These are phyloP conservation scores for Sylvicapra grimmia DNA, from an alignment of 2,113 vertebrate genomes.

Conservation along the genomic window DNA sequence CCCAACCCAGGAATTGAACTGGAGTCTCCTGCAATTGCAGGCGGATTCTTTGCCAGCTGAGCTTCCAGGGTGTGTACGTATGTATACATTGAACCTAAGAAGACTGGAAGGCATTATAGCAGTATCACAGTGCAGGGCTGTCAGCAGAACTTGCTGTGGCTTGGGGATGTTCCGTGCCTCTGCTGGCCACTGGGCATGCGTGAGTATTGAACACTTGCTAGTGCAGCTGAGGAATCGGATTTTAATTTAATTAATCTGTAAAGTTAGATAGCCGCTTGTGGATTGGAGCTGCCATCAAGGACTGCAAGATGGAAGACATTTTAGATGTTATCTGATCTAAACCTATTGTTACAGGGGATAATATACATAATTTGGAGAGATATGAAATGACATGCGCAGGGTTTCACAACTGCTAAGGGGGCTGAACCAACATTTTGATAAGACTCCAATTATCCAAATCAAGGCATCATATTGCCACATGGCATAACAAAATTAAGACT, in stretches of 20 bases:
- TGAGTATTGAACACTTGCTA: too few species aligned
- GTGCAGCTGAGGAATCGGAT: neutral
- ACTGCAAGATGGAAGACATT: neutral
- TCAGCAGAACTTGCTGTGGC: neutral
- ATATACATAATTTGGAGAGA: neutral
- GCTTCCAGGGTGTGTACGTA: neutral
- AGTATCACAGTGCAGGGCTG: neutral
- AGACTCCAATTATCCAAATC: neutral
- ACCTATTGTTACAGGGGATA: neutral
- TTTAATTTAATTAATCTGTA: neutral
- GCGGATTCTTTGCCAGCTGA: neutral
- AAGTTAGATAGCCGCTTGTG: neutral
- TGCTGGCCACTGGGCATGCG: rapidly evolving
- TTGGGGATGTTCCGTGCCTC: neutral
- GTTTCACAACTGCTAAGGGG: neutral
- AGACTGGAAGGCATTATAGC: neutral
- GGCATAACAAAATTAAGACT: neutral
- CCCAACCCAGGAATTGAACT: neutral
- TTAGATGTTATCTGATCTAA: neutral
- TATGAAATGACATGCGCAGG: neutral
- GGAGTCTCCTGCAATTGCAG: neutral
- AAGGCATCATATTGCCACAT: neutral
- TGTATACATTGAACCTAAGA: neutral
- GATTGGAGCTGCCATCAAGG: neutral
- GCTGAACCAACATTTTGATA: neutral